These are phyloP conservation scores for Trachymyrmex cornetzi DNA, from an alignment of 1,140 invertebrate genomes.

Conservation along the genomic window DNA sequence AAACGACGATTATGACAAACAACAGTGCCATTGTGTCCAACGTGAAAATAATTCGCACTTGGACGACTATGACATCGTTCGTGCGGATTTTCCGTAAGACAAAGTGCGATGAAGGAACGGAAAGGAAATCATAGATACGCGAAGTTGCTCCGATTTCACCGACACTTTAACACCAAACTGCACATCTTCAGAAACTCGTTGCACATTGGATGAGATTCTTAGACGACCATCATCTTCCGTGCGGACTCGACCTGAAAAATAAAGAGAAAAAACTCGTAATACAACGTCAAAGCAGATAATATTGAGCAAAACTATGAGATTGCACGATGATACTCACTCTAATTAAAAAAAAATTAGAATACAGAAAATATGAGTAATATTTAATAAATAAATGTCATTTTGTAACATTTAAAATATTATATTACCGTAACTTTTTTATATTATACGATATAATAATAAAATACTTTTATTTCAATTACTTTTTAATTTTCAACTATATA, in stretches of 20 bases:
- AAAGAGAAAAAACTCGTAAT: background rate
- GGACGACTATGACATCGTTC: conserved; percentile 82
- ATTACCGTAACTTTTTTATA: background rate
- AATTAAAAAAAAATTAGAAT: background rate
- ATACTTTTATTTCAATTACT: background rate
- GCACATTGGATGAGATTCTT: conserved; percentile 67
- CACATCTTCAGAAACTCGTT: conserved; percentile 64
- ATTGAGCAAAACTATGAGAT: background rate
- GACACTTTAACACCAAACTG: conserved; percentile 78
- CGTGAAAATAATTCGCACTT: conserved; percentile 80
- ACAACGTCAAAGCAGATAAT: background rate
- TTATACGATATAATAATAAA: background rate
- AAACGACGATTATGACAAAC: conserved; percentile 85
- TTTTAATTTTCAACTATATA: background rate
- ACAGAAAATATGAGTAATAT: background rate
- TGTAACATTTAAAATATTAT: background rate
- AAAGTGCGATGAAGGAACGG: conserved; percentile 70
- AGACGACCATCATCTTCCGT: conserved; percentile 30
- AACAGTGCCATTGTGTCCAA: conserved; percentile 84
- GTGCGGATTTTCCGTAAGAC: conserved; percentile 67
- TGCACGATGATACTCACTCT: background rate
- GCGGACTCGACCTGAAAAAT: conserved; percentile 58
- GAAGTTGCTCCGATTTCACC: conserved; percentile 75
- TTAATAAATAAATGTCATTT: background rate
- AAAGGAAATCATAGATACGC: conserved; percentile 59